Base-by-base conservation (phyloP, 1,140 invertebrate genomes). In the Penaeus indicus region DNA sequence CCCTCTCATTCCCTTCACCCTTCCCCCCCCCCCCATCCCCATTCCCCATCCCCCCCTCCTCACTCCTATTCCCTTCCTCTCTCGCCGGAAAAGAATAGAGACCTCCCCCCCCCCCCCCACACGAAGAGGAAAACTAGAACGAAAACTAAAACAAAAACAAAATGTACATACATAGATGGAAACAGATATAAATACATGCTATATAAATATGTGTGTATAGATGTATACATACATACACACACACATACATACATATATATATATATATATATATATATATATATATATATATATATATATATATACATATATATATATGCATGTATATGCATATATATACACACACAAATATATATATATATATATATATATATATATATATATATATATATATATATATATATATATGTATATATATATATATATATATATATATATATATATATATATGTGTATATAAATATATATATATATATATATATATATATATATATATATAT, bases 401-500 rank as follows among this genome's bases (percentile, higher is more conserved):
- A 72, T 21, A 72, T 72, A 72, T 72, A 72, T 22, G 32, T 79
- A 79, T 79, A 47, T 79, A 79, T 79, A 79, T 79, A 54, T 79
- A 79, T 79, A 79, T 42, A 79, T 79, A 79, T 47, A 79, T n/a
- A n/a, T n/a, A n/a, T 75, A 11, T 32, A 32, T n/a, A 75, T 75
- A 10, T 5, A 32, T 75, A n/a, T 75, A 32, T 5, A 32, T 75
- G 7, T 75, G 27, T 32, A 72, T 72, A 72, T 72, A 72, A n/a
- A 72, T 22, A 72, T 22, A 72, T 22, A 72, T 72, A 22, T 72
- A 72, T 72, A 72, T 72, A 22, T 22, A 72, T 72, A 72, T 72
- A 80, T 80, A 80, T 54, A 80, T 54, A 80, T 54, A 80, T 54
- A 80, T 54, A 80, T 54, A 80, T 79, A 54, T 80, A 42, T 80